Conservation (phyloP, 2,113 vertebrate genomes). For the Xiphophorus couchianus region DNA sequence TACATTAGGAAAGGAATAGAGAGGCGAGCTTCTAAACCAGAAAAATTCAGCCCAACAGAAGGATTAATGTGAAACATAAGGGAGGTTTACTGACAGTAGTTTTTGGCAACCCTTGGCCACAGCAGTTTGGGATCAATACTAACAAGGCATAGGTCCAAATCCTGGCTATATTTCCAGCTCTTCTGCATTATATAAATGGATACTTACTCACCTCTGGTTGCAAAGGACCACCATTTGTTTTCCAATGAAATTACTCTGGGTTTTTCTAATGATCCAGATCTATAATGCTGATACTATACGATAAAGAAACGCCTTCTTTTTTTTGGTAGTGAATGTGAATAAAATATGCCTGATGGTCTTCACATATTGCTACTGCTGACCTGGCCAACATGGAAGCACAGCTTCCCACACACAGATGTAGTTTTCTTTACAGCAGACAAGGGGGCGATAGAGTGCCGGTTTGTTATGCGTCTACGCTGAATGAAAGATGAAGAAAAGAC, state of each 20-base stretch:
- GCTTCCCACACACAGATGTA: neutral
- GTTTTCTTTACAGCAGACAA: neutral
- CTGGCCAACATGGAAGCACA: neutral
- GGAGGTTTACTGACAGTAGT: neutral
- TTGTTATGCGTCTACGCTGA: neutral
- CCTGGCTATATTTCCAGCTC: neutral
- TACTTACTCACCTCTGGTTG: conserved; percentile 9
- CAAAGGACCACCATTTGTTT: neutral
- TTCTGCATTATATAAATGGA: neutral
- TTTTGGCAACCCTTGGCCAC: neutral
- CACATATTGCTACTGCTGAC: too few relatives aligned
- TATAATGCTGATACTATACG: neutral
- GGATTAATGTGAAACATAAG: neutral
- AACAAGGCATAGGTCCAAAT: neutral
- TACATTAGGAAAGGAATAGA: neutral
- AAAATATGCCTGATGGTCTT: neutral
- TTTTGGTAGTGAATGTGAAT: neutral
- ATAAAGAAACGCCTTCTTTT: neutral
- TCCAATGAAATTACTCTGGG: neutral
- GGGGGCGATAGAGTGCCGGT: neutral
- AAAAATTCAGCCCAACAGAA: neutral
- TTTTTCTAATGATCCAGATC: neutral
- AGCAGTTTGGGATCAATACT: neutral
- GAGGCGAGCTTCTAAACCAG: neutral
- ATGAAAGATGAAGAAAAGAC: neutral